Evolutionary conservation across 2,888 invertebrate species (phyloP).

Genomic region (Schizaphis graminum): DNA sequence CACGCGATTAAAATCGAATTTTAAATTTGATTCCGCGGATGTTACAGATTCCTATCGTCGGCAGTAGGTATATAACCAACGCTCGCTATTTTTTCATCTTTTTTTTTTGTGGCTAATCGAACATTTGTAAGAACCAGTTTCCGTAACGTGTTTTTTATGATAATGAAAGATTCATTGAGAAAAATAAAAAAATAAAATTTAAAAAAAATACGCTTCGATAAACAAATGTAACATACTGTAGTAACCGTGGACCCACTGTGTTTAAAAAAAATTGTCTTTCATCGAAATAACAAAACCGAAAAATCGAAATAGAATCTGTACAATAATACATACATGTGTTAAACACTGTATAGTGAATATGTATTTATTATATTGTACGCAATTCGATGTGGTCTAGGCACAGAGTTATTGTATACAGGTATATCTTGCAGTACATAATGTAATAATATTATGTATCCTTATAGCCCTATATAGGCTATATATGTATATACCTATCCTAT

Average conservation of each 20-base stretch:
- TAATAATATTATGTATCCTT: background rate
- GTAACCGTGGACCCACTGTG: background rate
- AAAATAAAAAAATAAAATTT: background rate
- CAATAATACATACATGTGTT: background rate
- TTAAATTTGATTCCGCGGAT: conserved; percentile 29
- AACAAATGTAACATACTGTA: conserved; percentile 33
- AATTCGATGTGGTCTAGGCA: background rate
- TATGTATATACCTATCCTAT: background rate
- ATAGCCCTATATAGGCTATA: background rate
- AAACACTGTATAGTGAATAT: background rate
- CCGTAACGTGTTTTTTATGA: conserved; percentile 51
- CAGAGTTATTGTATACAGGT: background rate
- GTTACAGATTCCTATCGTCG: background rate
- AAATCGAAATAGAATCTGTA: conserved; percentile 13
- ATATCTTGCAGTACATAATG: background rate
- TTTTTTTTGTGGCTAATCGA: background rate
- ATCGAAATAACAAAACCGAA: conserved; percentile 23
- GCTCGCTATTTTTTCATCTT: background rate
- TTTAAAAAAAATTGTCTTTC: conserved; percentile 42
- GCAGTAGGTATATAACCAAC: background rate
- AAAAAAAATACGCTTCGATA: conserved; percentile 17
- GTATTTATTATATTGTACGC: background rate
- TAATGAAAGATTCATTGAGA: conserved; percentile 46
- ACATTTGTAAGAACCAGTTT: conserved; percentile 45
- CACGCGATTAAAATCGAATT: background rate